phyloP scores from a whole-genome alignment of 2,888 invertebrate species.

The Drosophila meridiana region DNA sequence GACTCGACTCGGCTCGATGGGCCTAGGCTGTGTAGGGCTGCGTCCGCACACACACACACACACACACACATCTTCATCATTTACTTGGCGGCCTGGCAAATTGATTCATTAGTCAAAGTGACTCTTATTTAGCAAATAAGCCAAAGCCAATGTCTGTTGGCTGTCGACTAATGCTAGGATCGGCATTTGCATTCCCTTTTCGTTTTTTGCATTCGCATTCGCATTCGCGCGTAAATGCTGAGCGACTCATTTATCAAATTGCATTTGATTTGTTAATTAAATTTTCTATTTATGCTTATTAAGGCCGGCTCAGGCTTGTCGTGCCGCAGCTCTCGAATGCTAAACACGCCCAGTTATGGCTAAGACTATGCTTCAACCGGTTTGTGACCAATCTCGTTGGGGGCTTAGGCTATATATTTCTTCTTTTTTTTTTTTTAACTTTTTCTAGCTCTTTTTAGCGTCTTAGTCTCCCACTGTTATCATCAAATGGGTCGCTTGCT shows the following conservation, averaged over 20 bases:
- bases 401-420: constrained; percentile 1
- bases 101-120: constrained; percentile 82
- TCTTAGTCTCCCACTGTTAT: constrained; percentile 70
- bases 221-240: constrained; percentile 21
- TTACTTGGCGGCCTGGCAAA: constrained; percentile 72
- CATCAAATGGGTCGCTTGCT: constrained; percentile 68
- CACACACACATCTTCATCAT: constrained; percentile 72
- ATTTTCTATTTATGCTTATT: constrained; percentile 78
- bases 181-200: constrained; percentile 43
- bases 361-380: constrained; percentile 43
- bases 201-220: constrained; percentile 9
- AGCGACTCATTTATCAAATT: constrained; percentile 71
- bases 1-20: constrained; percentile 14
- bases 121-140: constrained; percentile 76
- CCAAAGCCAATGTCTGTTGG: constrained; percentile 29
- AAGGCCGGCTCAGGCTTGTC: constrained; percentile 52
- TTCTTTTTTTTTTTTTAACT: constrained; percentile 1
- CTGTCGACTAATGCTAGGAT: constrained; percentile 37
- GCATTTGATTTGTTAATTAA: constrained; percentile 81
- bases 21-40: constrained; percentile 12
- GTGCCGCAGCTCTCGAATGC: constrained; percentile 56
- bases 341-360: constrained; percentile 70
- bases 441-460: constrained; percentile 10
- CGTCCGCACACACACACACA: constrained; percentile 49
- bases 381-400: constrained; percentile 63